Evolutionary conservation across 2,113 vertebrate genomes (phyloP).

Genomic region (Empidonax traillii): DNA sequence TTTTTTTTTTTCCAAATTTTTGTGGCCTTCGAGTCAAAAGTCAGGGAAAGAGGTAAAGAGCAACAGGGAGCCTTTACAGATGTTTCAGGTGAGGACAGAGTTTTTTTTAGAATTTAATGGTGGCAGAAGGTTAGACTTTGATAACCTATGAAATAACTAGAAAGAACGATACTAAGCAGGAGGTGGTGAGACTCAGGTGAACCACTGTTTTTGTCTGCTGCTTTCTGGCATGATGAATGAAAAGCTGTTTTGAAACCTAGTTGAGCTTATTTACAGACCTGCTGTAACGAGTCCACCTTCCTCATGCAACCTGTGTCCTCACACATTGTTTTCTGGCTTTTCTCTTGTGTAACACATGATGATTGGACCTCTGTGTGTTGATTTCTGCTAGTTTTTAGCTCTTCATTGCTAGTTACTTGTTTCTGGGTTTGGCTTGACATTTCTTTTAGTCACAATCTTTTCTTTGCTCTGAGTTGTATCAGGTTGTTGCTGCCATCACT

Average conservation of each 20-base stretch:
- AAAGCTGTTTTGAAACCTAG: not conserved
- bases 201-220: not conserved
- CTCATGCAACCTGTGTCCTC: not conserved
- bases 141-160: not conserved
- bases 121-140: not conserved
- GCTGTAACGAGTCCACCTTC: not conserved
- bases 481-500: not conserved
- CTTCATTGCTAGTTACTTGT: not conserved
- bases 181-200: not conserved
- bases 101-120: not conserved
- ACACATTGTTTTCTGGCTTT: not conserved
- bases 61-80: not conserved
- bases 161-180: not conserved
- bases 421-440: not conserved
- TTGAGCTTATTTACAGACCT: not conserved
- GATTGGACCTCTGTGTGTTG: not conserved
- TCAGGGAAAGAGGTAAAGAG: not conserved
- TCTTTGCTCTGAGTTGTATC: not conserved
- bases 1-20: not conserved
- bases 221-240: not conserved
- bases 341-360: not conserved
- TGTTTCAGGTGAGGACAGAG: not conserved
- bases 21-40: not conserved
- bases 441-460: not conserved
- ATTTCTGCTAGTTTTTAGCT: not conserved